These are phyloP conservation scores for Epistrophe eligans DNA, from an alignment of 2,888 invertebrate genomes.

Conservation along the genomic window DNA sequence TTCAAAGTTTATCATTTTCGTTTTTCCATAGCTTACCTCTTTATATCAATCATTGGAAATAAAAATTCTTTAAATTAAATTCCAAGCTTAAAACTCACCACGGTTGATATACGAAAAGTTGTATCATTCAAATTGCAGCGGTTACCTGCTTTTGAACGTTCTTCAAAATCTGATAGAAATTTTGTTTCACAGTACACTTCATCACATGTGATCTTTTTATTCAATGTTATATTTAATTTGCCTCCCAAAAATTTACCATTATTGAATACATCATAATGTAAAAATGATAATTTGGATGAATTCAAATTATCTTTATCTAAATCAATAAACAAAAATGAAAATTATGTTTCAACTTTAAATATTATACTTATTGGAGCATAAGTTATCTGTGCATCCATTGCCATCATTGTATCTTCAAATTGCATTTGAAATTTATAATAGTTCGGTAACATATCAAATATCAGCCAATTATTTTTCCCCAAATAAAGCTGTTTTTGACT, in stretches of 20 bases:
- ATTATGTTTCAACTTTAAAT: not conserved
- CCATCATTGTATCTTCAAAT: constrained; percentile 79
- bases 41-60: too few relatives aligned
- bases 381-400: constrained; percentile 80
- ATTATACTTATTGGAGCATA: constrained; percentile 73
- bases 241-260: constrained; percentile 82
- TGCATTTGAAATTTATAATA: constrained; percentile 71
- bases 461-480: constrained; percentile 79
- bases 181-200: constrained; percentile 70
- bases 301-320: not conserved
- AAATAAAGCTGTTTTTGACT: constrained; percentile 78
- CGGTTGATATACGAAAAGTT: constrained; percentile 79
- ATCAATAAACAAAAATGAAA: not conserved
- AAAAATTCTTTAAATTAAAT: too few relatives aligned
- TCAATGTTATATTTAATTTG: constrained; percentile 80
- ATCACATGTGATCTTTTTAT: constrained; percentile 79
- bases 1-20: too few relatives aligned
- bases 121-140: constrained; percentile 79
- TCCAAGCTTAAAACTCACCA: constrained; percentile 77
- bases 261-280: constrained; percentile 82
- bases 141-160: constrained; percentile 78
- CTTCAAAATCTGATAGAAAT: constrained; percentile 78
- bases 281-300: constrained; percentile 47
- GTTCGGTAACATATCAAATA: constrained; percentile 78
- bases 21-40: too few relatives aligned